phyloP scores from a whole-genome alignment of 2,113 vertebrate genomes.

The Columba janthina region DNA sequence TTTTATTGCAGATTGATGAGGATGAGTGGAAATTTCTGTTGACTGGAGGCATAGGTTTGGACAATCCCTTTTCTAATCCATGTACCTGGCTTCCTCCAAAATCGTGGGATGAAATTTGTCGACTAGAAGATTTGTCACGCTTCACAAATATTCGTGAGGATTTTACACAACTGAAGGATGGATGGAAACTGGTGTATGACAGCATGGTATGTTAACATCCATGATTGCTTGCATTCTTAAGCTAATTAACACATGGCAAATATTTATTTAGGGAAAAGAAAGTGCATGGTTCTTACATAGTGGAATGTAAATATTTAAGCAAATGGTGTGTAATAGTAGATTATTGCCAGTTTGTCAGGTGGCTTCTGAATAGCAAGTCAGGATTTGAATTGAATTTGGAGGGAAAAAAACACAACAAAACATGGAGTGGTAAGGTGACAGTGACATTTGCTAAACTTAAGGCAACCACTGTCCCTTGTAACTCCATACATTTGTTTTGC shows the following conservation, averaged over 20 bases:
- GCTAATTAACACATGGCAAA: background rate
- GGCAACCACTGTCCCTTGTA: background rate
- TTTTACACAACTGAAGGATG: slow-evolving; percentile 76
- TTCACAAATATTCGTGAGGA: slow-evolving; percentile 79
- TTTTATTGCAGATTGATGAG: slow-evolving; percentile 79
- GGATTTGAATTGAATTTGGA: background rate
- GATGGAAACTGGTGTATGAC: slow-evolving; percentile 88
- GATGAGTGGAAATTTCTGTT: slow-evolving; percentile 87
- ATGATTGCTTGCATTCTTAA: background rate
- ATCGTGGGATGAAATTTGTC: slow-evolving; percentile 90
- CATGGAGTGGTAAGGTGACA: background rate
- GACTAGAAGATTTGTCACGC: slow-evolving; percentile 74
- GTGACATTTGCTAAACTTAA: background rate
- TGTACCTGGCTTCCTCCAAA: slow-evolving; percentile 86
- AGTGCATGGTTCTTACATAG: background rate
- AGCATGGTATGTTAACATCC: slow-evolving; percentile 77
- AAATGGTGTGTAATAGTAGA: background rate
- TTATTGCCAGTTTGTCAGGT: background rate
- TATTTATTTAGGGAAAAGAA: background rate
- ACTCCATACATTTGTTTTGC: background rate
- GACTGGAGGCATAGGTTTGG: slow-evolving; percentile 86
- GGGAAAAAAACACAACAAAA: background rate
- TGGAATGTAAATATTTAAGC: background rate
- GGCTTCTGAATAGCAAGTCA: background rate
- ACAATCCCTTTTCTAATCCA: slow-evolving; percentile 84